phyloP scores from a whole-genome alignment of 2,113 vertebrate species.

The Hyaena hyaena region DNA sequence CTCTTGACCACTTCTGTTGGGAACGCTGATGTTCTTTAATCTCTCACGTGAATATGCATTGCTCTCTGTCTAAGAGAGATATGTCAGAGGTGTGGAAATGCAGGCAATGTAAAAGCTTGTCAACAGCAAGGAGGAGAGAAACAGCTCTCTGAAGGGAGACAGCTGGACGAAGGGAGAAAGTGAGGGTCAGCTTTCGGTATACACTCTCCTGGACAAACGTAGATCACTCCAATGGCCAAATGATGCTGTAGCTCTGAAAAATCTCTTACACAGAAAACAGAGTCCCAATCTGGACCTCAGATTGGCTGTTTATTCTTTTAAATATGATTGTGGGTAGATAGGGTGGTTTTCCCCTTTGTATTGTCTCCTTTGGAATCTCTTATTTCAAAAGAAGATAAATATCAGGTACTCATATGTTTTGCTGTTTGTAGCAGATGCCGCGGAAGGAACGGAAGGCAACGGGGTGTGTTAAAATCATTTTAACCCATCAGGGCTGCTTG shows the following conservation, averaged over 20 bases:
- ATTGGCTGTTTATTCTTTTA: background rate
- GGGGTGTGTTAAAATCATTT: slow-evolving; percentile 42
- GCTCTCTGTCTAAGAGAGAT: slow-evolving; percentile 12
- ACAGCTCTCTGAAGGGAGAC: background rate
- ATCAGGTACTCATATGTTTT: background rate
- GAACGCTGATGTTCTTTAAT: background rate
- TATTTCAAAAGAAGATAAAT: slow-evolving; percentile 58
- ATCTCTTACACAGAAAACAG: background rate
- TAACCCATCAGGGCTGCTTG: slow-evolving; percentile 29
- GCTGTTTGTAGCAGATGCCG: slow-evolving; percentile 35
- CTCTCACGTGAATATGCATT: slow-evolving; percentile 51
- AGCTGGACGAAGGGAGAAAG: background rate
- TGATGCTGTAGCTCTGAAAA: background rate
- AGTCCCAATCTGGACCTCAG: background rate
- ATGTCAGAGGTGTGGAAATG: background rate
- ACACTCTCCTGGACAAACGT: background rate
- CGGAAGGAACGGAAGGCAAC: slow-evolving; percentile 6
- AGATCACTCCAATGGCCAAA: background rate
- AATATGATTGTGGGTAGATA: background rate
- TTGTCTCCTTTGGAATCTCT: background rate
- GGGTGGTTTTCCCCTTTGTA: background rate
- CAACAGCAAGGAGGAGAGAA: background rate
- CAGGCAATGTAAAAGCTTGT: background rate
- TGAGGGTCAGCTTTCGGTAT: background rate
- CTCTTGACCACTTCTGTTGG: background rate